Evolutionary conservation across 2,113 vertebrate species (phyloP).

Genomic region (Pangasianodon gigas): DNA sequence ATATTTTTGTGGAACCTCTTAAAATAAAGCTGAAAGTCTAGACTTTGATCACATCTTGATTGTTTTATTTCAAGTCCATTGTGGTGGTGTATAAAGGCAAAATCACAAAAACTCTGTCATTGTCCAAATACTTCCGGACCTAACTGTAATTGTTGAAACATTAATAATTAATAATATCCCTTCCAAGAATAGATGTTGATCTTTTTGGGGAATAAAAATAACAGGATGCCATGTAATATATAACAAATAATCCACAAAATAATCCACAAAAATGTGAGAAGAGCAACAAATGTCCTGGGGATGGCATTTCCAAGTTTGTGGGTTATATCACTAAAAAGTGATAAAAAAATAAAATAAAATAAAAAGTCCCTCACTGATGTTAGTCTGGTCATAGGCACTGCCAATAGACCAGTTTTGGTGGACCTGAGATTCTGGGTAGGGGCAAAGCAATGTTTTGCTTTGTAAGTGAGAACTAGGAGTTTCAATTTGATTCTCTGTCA

Average conservation of each 20-base stretch:
- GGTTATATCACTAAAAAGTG: no score
- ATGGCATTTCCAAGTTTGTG: no score
- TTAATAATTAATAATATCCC: not conserved
- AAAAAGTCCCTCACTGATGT: not conserved
- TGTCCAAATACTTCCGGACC: no score
- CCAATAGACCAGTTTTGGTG: not conserved
- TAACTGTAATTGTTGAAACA: not conserved
- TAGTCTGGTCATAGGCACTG: no score
- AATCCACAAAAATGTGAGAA: not conserved
- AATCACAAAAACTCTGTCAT: no score
- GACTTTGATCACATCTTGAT: no score
- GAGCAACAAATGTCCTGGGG: not conserved
- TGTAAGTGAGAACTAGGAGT: not conserved
- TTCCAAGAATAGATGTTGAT: no score
- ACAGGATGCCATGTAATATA: not conserved
- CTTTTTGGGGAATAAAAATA: not conserved
- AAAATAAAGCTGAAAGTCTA: no score
- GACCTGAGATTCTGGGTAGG: not conserved
- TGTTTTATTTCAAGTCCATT: no score
- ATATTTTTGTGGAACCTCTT: no score
- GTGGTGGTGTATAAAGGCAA: no score
- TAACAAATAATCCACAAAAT: not conserved
- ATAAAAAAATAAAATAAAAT: no score
- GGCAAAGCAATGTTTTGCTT: not conserved
- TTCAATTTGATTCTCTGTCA: not conserved